phyloP scores from a whole-genome alignment of 2,113 vertebrate genomes.

The Rhadina sibilatrix region DNA sequence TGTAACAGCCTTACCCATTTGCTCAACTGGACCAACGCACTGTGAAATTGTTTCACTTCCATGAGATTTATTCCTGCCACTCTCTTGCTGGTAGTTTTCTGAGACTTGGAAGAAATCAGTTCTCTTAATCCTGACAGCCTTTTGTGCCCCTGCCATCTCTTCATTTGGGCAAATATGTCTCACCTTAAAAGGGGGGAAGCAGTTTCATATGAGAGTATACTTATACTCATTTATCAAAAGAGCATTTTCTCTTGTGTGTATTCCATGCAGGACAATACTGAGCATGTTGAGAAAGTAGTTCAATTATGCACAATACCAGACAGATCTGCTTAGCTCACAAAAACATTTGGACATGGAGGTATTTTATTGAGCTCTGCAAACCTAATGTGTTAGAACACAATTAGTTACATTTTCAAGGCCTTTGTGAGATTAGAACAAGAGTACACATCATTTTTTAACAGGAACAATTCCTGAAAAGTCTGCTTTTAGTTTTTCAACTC shows the following conservation, averaged over 20 bases:
- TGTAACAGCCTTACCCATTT: constrained; percentile 7
- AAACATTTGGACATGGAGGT: background rate
- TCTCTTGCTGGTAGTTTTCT: constrained; percentile 15
- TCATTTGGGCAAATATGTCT: background rate
- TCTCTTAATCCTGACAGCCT: constrained; percentile 42
- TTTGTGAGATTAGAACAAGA: background rate
- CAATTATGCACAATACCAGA: background rate
- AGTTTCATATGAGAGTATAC: background rate
- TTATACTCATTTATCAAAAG: background rate
- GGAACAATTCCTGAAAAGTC: background rate
- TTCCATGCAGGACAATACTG: background rate
- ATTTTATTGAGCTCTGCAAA: background rate
- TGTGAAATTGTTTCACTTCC: background rate
- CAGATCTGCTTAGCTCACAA: background rate
- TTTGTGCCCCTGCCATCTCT: background rate
- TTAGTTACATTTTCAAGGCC: background rate
- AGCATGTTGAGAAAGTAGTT: background rate
- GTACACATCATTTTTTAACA: background rate
- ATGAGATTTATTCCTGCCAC: background rate
- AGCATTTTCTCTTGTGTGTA: background rate
- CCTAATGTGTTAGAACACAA: background rate
- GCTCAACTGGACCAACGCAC: background rate
- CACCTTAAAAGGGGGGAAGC: background rate
- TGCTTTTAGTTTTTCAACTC: background rate
- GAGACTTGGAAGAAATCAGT: constrained; percentile 62